These are phyloP conservation scores for Pantala flavescens DNA, from an alignment of 1,140 invertebrate species.

Conservation along the genomic window DNA sequence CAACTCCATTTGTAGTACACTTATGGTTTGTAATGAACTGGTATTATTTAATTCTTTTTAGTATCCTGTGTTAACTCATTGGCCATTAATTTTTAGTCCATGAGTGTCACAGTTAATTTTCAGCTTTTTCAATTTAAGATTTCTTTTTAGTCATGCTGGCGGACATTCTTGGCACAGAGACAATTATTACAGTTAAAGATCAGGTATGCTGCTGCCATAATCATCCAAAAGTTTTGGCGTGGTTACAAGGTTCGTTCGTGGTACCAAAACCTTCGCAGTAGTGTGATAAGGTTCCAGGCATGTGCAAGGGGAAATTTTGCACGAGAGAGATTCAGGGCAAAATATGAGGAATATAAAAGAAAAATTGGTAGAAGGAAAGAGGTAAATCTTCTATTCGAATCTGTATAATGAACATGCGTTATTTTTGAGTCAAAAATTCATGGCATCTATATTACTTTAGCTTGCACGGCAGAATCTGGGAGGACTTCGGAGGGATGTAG, in stretches of 20 bases:
- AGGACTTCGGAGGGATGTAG: conserved; percentile 17
- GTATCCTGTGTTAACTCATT: no score
- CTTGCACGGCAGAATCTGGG: conserved; percentile 14
- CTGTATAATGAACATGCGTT: not conserved
- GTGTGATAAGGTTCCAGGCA: conserved; percentile 60
- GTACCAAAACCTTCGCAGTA: conserved; percentile 49
- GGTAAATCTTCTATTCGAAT: conserved; percentile 22
- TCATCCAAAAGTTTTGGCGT: conserved; percentile 68
- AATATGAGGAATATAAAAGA: conserved; percentile 28
- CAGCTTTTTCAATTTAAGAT: conserved; percentile 8
- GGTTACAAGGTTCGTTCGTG: conserved; percentile 51
- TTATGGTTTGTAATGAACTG: no score
- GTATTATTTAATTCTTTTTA: no score
- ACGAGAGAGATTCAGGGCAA: conserved; percentile 32
- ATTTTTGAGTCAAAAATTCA: not conserved
- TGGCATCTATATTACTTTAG: not conserved
- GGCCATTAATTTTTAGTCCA: no score
- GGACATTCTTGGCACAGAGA: conserved; percentile 43
- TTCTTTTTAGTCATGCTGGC: conserved; percentile 45
- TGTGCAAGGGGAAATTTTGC: conserved; percentile 50
- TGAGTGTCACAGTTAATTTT: not conserved
- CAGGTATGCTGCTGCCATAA: conserved; percentile 50
- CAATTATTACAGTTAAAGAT: conserved; percentile 30
- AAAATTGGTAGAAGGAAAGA: conserved; percentile 25
- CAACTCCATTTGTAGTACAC: conserved; percentile 8